Evolutionary conservation across 2,113 vertebrate genomes (phyloP).

Genomic region (Aphyosemion australe): DNA sequence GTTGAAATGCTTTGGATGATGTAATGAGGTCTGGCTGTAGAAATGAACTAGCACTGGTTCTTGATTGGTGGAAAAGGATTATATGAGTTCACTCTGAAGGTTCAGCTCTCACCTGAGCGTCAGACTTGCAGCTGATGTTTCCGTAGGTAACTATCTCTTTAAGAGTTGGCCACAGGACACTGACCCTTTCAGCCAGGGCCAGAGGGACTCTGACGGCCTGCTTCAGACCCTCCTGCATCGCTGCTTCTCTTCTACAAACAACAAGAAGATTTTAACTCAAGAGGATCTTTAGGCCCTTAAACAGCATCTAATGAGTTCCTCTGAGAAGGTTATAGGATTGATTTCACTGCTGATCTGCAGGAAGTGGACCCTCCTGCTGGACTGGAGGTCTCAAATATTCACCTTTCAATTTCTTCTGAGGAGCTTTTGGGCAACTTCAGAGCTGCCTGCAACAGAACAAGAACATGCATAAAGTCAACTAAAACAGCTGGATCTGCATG

Average conservation of each 20-base stretch:
- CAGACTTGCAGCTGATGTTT: slow-evolving; percentile 89
- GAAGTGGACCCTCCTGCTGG: neutral
- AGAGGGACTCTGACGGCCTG: slow-evolving; percentile 83
- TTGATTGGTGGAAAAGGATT: too few relatives aligned
- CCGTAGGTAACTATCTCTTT: slow-evolving; percentile 83
- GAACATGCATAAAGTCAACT: neutral
- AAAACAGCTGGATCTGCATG: neutral
- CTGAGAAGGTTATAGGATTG: neutral
- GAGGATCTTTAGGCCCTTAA: neutral
- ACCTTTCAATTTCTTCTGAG: slow-evolving; percentile 83
- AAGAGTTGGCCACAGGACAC: slow-evolving; percentile 82
- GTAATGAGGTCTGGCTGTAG: too few relatives aligned
- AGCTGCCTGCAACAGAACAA: slow-evolving; percentile 78
- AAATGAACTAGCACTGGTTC: too few relatives aligned
- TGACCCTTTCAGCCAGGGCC: slow-evolving; percentile 85
- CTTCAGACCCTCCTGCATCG: slow-evolving; percentile 87
- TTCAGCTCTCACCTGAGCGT: slow-evolving; percentile 84
- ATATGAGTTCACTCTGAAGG: too few relatives aligned
- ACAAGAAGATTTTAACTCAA: neutral
- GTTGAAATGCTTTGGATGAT: too few relatives aligned
- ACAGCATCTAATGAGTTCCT: too few relatives aligned
- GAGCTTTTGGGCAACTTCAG: slow-evolving; percentile 88
- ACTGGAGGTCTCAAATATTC: neutral
- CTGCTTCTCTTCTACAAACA: slow-evolving; percentile 73
- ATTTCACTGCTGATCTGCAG: too few relatives aligned